A percentile compares a stretch with the other conserved stretches of the same genome.
Evolutionary conservation across 2,113 vertebrate genomes (phyloP).

Genomic region (Myiozetetes cayanensis): DNA sequence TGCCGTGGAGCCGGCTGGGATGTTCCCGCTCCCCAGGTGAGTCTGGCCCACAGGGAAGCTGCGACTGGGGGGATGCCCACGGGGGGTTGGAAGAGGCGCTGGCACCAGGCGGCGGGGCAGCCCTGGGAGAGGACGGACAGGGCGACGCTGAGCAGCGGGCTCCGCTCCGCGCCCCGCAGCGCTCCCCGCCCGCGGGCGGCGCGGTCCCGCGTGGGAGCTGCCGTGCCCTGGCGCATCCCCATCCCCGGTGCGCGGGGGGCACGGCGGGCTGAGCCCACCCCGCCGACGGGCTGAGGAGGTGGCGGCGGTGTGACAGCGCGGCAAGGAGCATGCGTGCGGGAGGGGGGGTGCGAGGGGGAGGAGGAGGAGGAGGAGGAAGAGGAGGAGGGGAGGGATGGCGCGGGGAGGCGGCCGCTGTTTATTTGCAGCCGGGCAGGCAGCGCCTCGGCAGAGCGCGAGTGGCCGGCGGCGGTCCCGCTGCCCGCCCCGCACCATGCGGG

Average conservation of each 20-base stretch:
- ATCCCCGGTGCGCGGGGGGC: not conserved
- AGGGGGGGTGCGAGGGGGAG: not conserved
- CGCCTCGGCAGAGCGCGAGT: constrained; percentile 37
- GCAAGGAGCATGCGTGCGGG: constrained; percentile 26
- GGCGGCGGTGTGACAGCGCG: not conserved
- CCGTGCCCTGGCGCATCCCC: not conserved
- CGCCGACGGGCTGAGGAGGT: not conserved
- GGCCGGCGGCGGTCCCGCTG: not conserved
- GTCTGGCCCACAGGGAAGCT: fast-evolving
- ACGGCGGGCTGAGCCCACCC: not conserved
- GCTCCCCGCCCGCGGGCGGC: not conserved
- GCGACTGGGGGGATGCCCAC: not conserved
- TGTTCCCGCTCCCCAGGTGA: not conserved
- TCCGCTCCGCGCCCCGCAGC: not conserved
- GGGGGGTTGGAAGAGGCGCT: not conserved
- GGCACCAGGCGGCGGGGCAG: not conserved
- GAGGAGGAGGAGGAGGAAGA: constrained; percentile 35
- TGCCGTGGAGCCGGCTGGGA: not conserved
- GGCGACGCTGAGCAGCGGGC: not conserved
- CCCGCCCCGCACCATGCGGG: too few species aligned
- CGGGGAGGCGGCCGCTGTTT: constrained; percentile 67
- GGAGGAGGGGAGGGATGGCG: constrained; percentile 16
- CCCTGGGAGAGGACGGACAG: not conserved
- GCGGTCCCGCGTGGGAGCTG: not conserved
- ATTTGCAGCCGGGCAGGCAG: constrained; percentile 60